Evolutionary conservation across 2,888 invertebrate genomes (phyloP), one percentile per base, ranked within the genome.

Genomic region (Ormyrus nitidulus): DNA sequence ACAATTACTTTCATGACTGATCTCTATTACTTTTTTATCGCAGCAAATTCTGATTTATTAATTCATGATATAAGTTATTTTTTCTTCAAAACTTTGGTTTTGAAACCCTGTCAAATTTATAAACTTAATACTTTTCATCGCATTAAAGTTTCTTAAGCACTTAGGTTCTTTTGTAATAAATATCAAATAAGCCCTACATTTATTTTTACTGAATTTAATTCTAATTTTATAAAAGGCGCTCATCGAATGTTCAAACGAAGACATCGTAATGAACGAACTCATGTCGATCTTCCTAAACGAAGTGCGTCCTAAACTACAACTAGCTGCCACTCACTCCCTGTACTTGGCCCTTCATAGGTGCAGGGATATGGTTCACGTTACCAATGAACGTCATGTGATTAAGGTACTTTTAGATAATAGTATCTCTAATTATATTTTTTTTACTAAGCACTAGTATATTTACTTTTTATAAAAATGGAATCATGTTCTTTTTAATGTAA

Each of bases 281-380:
- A 92, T 96, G 74, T 96, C 95, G 89, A 93, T 97, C 85, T 94
- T 96, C 83, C 93, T 95, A 84, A 94, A 95, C 84, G 96, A 97
- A 84, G 94, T 97, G 64, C 91, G 94, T 79, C 93, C 95, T 65
- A 94, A 95, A 84, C 93, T 95, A 88, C 96, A 96, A 88, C 93
- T 97, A 80, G 94, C 95, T 59, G 95, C 96, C 0, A 93, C 94
- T 48, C 94, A 95, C 86, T 95, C 97, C 5, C 93, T 98, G n/a
- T 95, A 96, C 84, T 94, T 96, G 48, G 97, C 97, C 13, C 92
- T 96, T 72, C 97, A 98, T 90, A 94, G 95, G 88, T 95, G 96
- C 87, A 93, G 94, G 78, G 98, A 98, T 90, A 94, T 97, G 85
- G 94, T 98, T 34, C 95, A 97, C 84, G 94, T 98, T 84, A 97